These are phyloP conservation scores for Araneus ventricosus DNA, from an alignment of 1,140 invertebrate genomes.

Conservation along the genomic window DNA sequence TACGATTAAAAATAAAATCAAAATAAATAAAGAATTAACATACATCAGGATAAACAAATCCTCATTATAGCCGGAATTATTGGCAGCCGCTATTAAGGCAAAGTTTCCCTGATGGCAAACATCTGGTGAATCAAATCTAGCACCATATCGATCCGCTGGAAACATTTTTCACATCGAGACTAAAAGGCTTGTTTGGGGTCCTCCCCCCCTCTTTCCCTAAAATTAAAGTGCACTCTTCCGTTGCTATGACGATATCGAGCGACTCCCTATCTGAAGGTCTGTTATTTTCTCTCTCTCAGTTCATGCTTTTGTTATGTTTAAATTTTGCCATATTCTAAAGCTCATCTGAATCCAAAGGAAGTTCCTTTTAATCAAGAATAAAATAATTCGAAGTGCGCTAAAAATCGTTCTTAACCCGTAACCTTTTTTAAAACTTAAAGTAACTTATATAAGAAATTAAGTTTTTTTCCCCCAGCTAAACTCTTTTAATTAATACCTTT, in stretches of 20 bases:
- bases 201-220: slow-evolving; percentile 47
- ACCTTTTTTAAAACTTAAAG: background rate
- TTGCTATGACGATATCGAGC: slow-evolving; percentile 73
- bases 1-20: background rate
- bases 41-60: slow-evolving; percentile 55
- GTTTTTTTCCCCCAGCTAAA: background rate
- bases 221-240: slow-evolving; percentile 72
- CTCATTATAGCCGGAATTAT: slow-evolving; percentile 49
- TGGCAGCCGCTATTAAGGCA: slow-evolving; percentile 33
- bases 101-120: slow-evolving; percentile 66
- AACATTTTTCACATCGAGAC: slow-evolving; percentile 75
- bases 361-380: background rate
- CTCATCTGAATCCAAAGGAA: background rate
- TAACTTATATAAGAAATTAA: background rate
- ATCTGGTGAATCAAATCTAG: slow-evolving; percentile 65
- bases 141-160: slow-evolving; percentile 66
- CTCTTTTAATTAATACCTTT: slow-evolving; percentile 3
- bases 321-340: slow-evolving; percentile 69
- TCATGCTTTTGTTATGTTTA: slow-evolving; percentile 66
- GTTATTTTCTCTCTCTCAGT: slow-evolving; percentile 68
- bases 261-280: slow-evolving; percentile 69
- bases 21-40: slow-evolving; percentile 44
- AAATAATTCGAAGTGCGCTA: background rate
- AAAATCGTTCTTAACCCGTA: background rate
- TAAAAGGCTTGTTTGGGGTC: slow-evolving; percentile 63